phyloP scores from a whole-genome alignment of 2,888 invertebrate genomes.

The Hemicrepidius hirtus region DNA sequence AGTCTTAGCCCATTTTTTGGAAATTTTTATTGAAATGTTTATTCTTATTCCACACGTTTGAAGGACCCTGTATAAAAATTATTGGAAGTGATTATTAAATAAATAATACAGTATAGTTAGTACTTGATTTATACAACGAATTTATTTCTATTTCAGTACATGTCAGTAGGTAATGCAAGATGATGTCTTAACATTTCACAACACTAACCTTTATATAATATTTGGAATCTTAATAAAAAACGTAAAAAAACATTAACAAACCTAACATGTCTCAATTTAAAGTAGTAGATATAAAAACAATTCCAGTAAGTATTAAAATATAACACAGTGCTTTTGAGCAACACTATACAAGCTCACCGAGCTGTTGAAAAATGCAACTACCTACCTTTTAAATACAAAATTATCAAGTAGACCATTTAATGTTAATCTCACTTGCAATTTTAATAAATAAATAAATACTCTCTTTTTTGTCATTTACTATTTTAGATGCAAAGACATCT shows the following conservation, averaged over 20 bases:
- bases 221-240: slow-evolving; percentile 55
- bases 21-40: no score
- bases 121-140: slow-evolving; percentile 44
- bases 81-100: no score
- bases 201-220: slow-evolving; percentile 57
- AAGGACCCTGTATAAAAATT: no score
- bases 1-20: no score
- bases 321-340: slow-evolving; percentile 57
- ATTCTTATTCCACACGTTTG: no score
- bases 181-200: slow-evolving; percentile 52
- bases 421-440: slow-evolving; percentile 58
- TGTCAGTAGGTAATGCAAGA: slow-evolving; percentile 55
- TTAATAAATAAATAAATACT: slow-evolving; percentile 58
- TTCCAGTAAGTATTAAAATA: slow-evolving; percentile 54
- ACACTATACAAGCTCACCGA: slow-evolving; percentile 52
- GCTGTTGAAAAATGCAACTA: slow-evolving; percentile 47
- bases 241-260: slow-evolving; percentile 56
- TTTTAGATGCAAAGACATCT: slow-evolving; percentile 43
- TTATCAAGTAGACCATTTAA: slow-evolving; percentile 58
- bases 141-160: slow-evolving; percentile 58
- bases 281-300: slow-evolving; percentile 55
- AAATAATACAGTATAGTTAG: not conserved
- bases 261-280: slow-evolving; percentile 53
- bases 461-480: slow-evolving; percentile 50
- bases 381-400: slow-evolving; percentile 56